Base-by-base conservation (phyloP, 2,888 invertebrate genomes). In the Elmis aenea region DNA sequence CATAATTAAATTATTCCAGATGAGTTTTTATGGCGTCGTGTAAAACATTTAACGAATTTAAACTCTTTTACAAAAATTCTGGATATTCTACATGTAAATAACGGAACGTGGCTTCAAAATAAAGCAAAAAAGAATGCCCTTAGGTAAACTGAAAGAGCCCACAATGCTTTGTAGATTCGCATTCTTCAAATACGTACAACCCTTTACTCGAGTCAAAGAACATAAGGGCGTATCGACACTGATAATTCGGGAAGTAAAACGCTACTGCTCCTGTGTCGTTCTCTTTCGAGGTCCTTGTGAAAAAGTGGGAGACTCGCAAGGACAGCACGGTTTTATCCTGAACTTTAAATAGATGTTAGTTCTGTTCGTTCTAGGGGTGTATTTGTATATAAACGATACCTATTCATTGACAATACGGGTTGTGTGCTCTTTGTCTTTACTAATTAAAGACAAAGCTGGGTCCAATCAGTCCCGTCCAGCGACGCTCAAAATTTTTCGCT, bases 381-480 rank as follows among this genome's bases (percentile, higher is more conserved):
- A 48, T 49, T 48, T 48, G 50, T 46, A 50, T 50, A 56, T 53
- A 56, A 54, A 56, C 55, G 51, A 55, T 52, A 55, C 61, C 64
- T 61, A 62, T 60, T 61, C 62, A 63, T 62, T 58, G 61, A 62
- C 61, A 56, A 64, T 64, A 64, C 61, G 62, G 62, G 62, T 55
- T 58, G 49, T 53, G 51, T 53, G 52, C 59, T 56, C 61, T 64
- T 64, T 62, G 60, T 62, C 61, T 64, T 60, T 56, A 54, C 60
- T 64, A 64, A 64, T 64, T 64, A 64, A 64, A 62, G 64, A 63
- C 60, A 55, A 45, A 48, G 55, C 57, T 55, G 45, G 54, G 58
- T 58, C 51, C 48, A 40, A 40, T 40, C 40, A 40, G 26, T 32
- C 31, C 26, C 15, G 13, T 20, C 29, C 33, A 34, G 38, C n/a